phyloP scores from a whole-genome alignment of 37 sponge, comb jelly and placozoan species.

The Aplysina aerophoba region DNA sequence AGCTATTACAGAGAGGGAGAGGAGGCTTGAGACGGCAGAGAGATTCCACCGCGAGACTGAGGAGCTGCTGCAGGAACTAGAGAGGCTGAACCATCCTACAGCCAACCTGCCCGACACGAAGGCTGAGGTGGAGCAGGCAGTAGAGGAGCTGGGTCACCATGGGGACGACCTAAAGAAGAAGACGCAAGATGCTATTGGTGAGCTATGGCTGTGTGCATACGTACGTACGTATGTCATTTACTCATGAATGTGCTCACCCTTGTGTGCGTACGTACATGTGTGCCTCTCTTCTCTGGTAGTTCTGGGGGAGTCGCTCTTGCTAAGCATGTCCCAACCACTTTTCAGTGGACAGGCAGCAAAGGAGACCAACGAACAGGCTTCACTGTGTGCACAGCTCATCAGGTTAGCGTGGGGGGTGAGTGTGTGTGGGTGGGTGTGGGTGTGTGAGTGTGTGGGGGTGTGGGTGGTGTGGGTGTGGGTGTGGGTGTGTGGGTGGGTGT shows the following conservation, averaged over 20 bases:
- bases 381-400: neutral
- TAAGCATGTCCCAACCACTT: neutral
- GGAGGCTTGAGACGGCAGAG: slow-evolving; percentile 13
- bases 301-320: neutral
- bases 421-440: neutral
- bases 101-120: neutral
- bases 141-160: neutral
- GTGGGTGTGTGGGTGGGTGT: neutral
- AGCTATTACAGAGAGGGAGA: slow-evolving; percentile 15
- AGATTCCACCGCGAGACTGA: slow-evolving; percentile 7
- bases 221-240: neutral
- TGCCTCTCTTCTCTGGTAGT: neutral
- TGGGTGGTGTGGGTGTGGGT: neutral
- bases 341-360: too few species aligned
- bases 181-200: slow-evolving; percentile 2
- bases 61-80: neutral
- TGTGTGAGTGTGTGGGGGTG: neutral
- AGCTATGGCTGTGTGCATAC: neutral
- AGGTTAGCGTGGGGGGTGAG: neutral
- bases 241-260: too few species aligned
- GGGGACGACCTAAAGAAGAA: neutral
- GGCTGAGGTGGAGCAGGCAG: neutral
- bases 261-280: neutral
- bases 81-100: neutral
- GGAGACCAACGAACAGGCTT: neutral